Conservation (phyloP, 2,797 vertebrate species). For the Petrocephalus schoutedeni region DNA sequence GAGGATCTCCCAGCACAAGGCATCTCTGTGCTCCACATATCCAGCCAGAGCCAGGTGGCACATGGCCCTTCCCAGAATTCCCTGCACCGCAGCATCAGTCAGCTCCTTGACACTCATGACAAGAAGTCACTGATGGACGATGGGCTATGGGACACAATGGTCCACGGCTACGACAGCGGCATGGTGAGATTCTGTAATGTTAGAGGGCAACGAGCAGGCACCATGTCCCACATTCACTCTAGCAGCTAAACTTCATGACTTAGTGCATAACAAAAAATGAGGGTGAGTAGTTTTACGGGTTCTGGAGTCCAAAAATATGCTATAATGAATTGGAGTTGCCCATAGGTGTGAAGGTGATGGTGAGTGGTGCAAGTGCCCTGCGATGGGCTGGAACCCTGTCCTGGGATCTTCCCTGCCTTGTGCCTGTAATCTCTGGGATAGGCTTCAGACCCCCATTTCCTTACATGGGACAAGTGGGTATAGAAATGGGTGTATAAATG, state of each 20-base stretch:
- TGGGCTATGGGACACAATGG: conserved; percentile 74
- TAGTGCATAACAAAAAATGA: neutral
- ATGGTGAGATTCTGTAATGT: conserved; percentile 70
- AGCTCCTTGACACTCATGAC: conserved; percentile 68
- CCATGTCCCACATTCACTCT: too few relatives aligned
- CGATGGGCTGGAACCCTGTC: neutral
- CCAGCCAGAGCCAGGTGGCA: conserved; percentile 52
- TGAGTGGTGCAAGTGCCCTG: neutral
- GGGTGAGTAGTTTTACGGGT: neutral
- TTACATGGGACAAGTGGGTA: neutral
- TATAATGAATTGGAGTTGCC: neutral
- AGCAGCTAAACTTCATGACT: neutral
- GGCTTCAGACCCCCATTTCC: neutral
- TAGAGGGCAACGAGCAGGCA: neutral
- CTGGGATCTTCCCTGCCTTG: neutral
- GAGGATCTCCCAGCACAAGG: conserved; percentile 55
- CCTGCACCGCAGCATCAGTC: conserved; percentile 83
- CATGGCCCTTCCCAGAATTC: conserved; percentile 56
- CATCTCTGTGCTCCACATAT: conserved; percentile 46
- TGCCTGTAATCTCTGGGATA: neutral
- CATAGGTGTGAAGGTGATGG: neutral
- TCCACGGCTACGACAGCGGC: conserved; percentile 73
- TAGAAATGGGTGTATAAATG: neutral
- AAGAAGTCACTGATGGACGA: conserved; percentile 68
- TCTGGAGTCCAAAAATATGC: neutral